These are phyloP conservation scores for Gorilla gorilla DNA, from an alignment of 2,113 vertebrate genomes.

Conservation along the genomic window DNA sequence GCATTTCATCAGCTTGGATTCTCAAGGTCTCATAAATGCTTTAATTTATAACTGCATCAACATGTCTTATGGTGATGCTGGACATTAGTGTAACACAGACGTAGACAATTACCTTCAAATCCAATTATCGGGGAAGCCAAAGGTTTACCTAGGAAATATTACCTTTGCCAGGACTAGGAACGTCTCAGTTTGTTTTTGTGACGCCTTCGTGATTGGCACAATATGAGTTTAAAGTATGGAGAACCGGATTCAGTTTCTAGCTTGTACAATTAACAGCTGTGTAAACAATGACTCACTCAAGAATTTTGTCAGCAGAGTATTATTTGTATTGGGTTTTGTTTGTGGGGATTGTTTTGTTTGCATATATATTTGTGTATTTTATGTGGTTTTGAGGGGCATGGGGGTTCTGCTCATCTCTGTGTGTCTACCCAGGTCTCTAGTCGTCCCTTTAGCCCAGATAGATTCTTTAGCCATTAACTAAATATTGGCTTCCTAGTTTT, in stretches of 20 bases:
- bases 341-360: not conserved
- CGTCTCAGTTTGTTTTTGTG: not conserved
- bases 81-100: not conserved
- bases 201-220: not conserved
- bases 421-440: not conserved
- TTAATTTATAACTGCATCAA: too few species aligned
- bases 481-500: not conserved
- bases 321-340: not conserved
- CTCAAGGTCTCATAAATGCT: not conserved
- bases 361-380: not conserved
- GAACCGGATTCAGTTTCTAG: not conserved
- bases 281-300: not conserved
- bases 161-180: not conserved
- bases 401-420: not conserved
- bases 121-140: not conserved
- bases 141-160: not conserved
- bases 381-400: not conserved
- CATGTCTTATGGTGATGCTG: not conserved
- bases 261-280: not conserved
- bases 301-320: not conserved
- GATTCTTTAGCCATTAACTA: not conserved
- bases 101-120: not conserved
- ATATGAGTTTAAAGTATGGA: not conserved
- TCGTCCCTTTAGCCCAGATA: not conserved
- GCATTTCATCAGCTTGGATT: not conserved